These are phyloP conservation scores for Crossaster papposus DNA, from an alignment of 53 echinoderm and acorn worm species.

Conservation along the genomic window DNA sequence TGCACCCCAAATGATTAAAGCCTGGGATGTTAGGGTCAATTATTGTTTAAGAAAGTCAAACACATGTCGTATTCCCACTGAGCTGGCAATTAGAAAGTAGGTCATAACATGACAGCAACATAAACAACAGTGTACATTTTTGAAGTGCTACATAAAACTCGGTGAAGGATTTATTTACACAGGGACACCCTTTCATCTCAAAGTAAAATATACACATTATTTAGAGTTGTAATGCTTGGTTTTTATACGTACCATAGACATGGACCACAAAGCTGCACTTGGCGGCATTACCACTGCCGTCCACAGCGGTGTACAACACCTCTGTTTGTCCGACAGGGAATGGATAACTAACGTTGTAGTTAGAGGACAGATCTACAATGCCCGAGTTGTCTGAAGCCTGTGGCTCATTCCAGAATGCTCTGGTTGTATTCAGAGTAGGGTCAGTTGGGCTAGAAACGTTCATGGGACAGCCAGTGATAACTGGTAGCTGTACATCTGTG, in stretches of 20 bases:
- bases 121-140: too few species aligned
- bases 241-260: slow-evolving; percentile 51
- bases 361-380: slow-evolving; percentile 14
- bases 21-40: too few species aligned
- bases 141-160: too few species aligned
- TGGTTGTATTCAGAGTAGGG: slow-evolving; percentile 1
- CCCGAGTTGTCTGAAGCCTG: slow-evolving; percentile 55
- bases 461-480: slow-evolving; percentile 18
- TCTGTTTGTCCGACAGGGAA: slow-evolving; percentile 10
- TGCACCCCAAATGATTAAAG: too few species aligned
- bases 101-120: too few species aligned
- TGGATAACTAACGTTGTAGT: not conserved
- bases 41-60: too few species aligned
- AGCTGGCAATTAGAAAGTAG: too few species aligned
- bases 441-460: slow-evolving; percentile 36
- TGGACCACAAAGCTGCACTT: slow-evolving; percentile 50
- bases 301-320: slow-evolving; percentile 49
- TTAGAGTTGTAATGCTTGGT: too few species aligned
- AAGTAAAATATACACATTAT: too few species aligned
- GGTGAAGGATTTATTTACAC: too few species aligned
- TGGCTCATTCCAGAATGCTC: slow-evolving; percentile 36
- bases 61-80: too few species aligned
- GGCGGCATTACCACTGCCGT: slow-evolving; percentile 11
- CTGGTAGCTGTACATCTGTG: slow-evolving; percentile 16
- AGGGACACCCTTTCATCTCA: too few species aligned